Evolutionary conservation across 2,888 invertebrate species (phyloP), one percentile per base, ranked within the genome.

Genomic region (Mamestra brassicae): DNA sequence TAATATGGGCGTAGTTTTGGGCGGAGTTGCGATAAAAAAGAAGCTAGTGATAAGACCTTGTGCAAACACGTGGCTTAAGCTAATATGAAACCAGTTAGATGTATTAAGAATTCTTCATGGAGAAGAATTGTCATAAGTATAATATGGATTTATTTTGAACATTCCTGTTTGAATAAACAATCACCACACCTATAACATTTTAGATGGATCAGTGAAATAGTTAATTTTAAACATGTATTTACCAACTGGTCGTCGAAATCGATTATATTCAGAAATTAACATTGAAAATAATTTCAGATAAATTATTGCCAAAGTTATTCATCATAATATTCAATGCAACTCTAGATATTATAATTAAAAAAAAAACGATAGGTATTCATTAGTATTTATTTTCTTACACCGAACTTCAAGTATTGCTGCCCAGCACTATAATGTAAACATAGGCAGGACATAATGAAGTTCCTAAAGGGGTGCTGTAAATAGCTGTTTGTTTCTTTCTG

Each of bases 221-320:
- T 50, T 74, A 45, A 67, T 71, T 67, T 72, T 62, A 50, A 70
- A 76, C 42, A 63, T 61, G 47, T 47, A 76, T 80, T 70, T 54
- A 67, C 38, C 57, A 71, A 66, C 58, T 71, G 47, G 65, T 62
- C 63, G 71, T 68, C 47, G 45, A 83, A 79, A 80, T 81, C 66
- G 68, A 83, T 86, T 84, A 5, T 42, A 83, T 73, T 79, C 74
- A 74, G 34, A 81, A 74, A 81, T 86, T 81, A 72, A 71, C 66
- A 82, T 85, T 57, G 64, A 82, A 77, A 67, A 75, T 77, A 7
- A 79, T 83, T 83, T 78, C 58, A 38, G 50, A 11, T 71, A 80
- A 74, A 81, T 77, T 79, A 81, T 79, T 66, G 63, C 78, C 58
- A 45, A 77, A 79, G 64, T 63, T 72, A 75, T 83, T 77, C 71